Evolutionary conservation across 2,888 invertebrate genomes (phyloP).

Genomic region (Watsonalla cultraria): DNA sequence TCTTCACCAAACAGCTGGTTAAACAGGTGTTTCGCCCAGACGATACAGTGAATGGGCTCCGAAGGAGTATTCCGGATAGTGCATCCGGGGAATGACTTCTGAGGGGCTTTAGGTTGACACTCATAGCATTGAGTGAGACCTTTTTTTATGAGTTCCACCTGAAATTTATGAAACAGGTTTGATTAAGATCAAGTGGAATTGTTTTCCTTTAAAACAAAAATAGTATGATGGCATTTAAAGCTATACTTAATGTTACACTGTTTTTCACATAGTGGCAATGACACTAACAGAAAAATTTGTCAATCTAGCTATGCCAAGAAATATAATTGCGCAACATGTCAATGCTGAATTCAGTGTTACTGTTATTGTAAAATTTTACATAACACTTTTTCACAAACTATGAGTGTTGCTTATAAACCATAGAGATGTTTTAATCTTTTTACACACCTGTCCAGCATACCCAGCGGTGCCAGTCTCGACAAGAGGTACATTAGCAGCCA

Average conservation of each 20-base stretch:
- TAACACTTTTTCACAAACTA: too few species aligned
- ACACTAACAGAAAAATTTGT: too few species aligned
- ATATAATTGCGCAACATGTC: not conserved
- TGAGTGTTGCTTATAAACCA: too few species aligned
- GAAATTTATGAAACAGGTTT: constrained; percentile 22
- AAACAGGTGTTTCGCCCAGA: constrained; percentile 99
- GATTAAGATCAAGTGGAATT: too few species aligned
- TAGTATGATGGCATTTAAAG: too few species aligned
- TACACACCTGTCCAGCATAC: constrained; percentile 93
- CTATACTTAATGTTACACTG: too few species aligned
- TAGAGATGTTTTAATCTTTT: too few species aligned
- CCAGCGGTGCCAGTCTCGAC: constrained; percentile 99
- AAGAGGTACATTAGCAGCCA: constrained; percentile 95
- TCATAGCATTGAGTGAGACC: constrained; percentile 97
- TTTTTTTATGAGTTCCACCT: constrained; percentile 91
- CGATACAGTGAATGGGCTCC: constrained; percentile 99
- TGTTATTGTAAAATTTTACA: too few species aligned
- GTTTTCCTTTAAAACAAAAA: too few species aligned
- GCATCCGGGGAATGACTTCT: constrained; percentile 97
- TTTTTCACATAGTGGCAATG: too few species aligned
- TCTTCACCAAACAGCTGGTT: constrained; percentile 99
- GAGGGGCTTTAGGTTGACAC: constrained; percentile 93
- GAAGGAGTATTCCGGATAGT: constrained; percentile 99
- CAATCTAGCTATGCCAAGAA: too few species aligned
- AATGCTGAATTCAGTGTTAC: constrained; percentile 20